Evolutionary conservation across 1,140 invertebrate species (phyloP), one percentile per base, ranked within the genome.

Genomic region (Papilio aristodemus): DNA sequence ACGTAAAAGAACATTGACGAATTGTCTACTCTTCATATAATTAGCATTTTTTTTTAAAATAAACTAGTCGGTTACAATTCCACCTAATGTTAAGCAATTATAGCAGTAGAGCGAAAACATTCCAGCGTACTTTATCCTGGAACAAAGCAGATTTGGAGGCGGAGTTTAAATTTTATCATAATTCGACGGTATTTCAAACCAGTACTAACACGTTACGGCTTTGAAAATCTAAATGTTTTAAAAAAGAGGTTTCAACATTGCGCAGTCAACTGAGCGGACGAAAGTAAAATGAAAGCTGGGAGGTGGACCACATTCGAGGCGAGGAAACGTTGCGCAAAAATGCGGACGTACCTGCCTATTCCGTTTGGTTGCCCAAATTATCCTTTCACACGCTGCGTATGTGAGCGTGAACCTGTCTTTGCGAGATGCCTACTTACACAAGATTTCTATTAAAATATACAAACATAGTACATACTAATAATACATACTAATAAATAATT

Each of bases 281-380:
- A 62, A 62, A 62, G 59, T 62, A 62, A 62, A 62, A 62, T 62
- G 59, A 62, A 62, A 62, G 59, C 59, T 62, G 37, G 8, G 4
- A 7, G 11, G 4, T 59, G 59, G 59, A 39, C 59, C 59, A 62
- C 32, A 59, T 59, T 32, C 27, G 54, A 22, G 22, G 27, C 57
- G 11, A 32, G 57, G 14, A 38, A 38, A 32, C 14, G 17, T 19
- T 38, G 59, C 39, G 59, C 32, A 62, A 62, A 62, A 62, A 62
- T 19, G 59, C 37, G 59, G 59, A 62, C 59, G 37, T 38, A 38
- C 27, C 27, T 36, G 17, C 14, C 36, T 39, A 38, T 57, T 57
- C 43, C 43, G 43, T 62, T 38, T 13, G 36, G 17, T 19, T 38
- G 59, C 17, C 59, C 9, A 39, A 62, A 62, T 4, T 9, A 46